Conservation (phyloP, 2,113 vertebrate genomes). For the Phalacrocorax pelagicus region DNA sequence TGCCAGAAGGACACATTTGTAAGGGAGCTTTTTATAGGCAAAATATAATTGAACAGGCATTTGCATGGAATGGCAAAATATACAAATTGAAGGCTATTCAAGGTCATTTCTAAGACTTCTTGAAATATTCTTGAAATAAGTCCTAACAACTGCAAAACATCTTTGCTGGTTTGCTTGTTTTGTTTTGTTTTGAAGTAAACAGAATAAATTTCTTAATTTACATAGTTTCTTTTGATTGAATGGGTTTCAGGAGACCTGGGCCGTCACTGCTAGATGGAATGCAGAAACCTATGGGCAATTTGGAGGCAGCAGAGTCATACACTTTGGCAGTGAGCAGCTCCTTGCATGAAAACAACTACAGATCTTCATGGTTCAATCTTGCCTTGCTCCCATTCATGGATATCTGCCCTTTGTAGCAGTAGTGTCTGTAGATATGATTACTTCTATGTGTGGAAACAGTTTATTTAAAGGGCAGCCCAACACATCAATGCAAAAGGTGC, state of each 20-base stretch:
- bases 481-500: not conserved
- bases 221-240: not conserved
- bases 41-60: constrained; percentile 44
- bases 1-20: not conserved
- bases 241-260: not conserved
- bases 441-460: not conserved
- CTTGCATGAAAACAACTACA: not conserved
- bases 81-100: not conserved
- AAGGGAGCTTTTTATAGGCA: constrained; percentile 26
- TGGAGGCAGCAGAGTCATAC: not conserved
- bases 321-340: not conserved
- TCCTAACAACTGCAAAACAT: constrained; percentile 50
- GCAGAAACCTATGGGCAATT: not conserved
- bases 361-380: not conserved
- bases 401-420: not conserved
- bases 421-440: not conserved
- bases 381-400: not conserved
- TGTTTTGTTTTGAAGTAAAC: constrained; percentile 35
- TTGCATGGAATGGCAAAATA: constrained; percentile 1
- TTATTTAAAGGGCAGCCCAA: not conserved
- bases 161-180: constrained; percentile 24
- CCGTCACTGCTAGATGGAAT: not conserved
- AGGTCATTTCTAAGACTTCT: constrained; percentile 17
- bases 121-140: constrained; percentile 33
- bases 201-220: constrained; percentile 5